These are phyloP conservation scores for Ophiothrix spiculata DNA, from an alignment of 35 echinoderm and acorn worm genomes.

Conservation along the genomic window DNA sequence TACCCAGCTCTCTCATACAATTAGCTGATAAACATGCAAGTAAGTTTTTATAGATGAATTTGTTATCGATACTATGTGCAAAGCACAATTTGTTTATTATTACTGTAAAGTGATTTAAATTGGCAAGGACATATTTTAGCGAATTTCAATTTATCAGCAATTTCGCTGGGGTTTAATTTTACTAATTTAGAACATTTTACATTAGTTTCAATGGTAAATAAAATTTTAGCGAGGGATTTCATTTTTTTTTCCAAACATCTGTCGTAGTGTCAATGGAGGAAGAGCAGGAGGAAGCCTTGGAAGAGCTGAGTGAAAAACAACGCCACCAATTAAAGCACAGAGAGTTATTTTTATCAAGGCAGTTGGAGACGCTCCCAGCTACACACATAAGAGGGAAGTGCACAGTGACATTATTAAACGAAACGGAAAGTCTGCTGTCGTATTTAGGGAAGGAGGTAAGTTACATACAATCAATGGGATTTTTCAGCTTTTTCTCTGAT, in stretches of 20 bases:
- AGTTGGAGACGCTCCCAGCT: constrained; percentile 90
- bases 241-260: too few species aligned
- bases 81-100: not conserved
- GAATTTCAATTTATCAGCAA: too few species aligned
- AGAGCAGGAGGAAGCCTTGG: constrained; percentile 86
- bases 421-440: constrained; percentile 86
- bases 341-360: constrained; percentile 87
- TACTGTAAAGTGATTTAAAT: too few species aligned
- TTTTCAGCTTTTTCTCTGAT: too few species aligned
- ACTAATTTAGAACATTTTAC: too few species aligned
- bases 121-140: too few species aligned
- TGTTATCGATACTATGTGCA: too few species aligned
- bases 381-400: constrained; percentile 98
- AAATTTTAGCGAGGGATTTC: too few species aligned
- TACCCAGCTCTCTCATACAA: constrained; percentile 93
- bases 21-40: constrained; percentile 95
- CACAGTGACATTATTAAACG: constrained; percentile 92
- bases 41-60: not conserved
- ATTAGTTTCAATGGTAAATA: too few species aligned
- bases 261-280: constrained; percentile 79
- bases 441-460: constrained; percentile 95
- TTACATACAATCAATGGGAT: too few species aligned
- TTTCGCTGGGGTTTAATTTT: too few species aligned
- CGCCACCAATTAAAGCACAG: constrained; percentile 95
- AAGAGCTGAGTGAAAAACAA: constrained; percentile 91